phyloP scores from a whole-genome alignment of 1,140 invertebrate genomes.

The Caenorhabditis remanei region DNA sequence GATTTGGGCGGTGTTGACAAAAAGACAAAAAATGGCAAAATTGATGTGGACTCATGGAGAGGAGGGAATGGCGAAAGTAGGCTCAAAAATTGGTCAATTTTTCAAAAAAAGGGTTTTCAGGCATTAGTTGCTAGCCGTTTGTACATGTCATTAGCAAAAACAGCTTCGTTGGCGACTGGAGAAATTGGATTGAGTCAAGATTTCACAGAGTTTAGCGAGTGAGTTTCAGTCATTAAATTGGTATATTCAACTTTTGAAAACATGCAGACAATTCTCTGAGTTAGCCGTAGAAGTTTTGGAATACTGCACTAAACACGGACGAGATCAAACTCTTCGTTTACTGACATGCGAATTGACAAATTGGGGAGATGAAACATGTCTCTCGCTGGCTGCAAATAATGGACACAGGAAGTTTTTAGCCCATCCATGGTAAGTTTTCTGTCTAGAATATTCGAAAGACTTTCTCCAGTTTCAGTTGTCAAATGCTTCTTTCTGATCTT shows the following conservation, averaged over 20 bases:
- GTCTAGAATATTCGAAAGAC: conserved; percentile 81
- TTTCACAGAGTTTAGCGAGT: conserved; percentile 79
- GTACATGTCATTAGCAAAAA: conserved; percentile 95
- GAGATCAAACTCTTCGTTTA: conserved; percentile 91
- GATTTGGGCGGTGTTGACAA: conserved; percentile 74
- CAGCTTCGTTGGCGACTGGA: conserved; percentile 92
- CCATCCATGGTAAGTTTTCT: conserved; percentile 90
- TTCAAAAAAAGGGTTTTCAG: conserved; percentile 81
- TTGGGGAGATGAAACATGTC: conserved; percentile 95
- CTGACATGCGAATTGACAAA: conserved; percentile 95
- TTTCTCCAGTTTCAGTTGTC: conserved; percentile 86
- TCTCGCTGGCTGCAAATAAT: conserved; percentile 91
- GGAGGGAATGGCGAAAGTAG: conserved; percentile 66
- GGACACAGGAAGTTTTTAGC: conserved; percentile 91
- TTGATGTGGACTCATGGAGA: conserved; percentile 68
- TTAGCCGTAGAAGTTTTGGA: conserved; percentile 89
- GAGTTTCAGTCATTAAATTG: conserved; percentile 51
- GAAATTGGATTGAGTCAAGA: conserved; percentile 96
- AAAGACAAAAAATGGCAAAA: conserved; percentile 65
- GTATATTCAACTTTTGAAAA: neutral
- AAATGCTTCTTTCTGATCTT: conserved; percentile 61
- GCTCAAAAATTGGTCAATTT: neutral
- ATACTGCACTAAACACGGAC: conserved; percentile 93
- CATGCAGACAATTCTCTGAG: conserved; percentile 79
- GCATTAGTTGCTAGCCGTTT: conserved; percentile 91